Base-by-base conservation (phyloP, 2,888 invertebrate species). In the Julus scandinavius region DNA sequence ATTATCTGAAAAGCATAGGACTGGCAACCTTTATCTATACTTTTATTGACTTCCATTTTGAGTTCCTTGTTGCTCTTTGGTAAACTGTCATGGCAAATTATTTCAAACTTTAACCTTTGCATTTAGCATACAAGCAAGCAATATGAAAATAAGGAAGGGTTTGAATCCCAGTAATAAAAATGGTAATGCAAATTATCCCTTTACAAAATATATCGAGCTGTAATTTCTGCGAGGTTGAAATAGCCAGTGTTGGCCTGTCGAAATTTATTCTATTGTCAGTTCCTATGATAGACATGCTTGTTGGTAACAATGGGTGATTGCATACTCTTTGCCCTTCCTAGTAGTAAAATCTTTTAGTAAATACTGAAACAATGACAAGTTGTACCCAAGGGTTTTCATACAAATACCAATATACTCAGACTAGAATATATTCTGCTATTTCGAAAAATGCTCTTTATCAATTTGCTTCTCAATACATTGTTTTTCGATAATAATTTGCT, bases 401-500 rank as follows among this genome's bases (percentile, higher is more conserved):
- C 80, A 80, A 80, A 80, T 80, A 40, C 80, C 80, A 38, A 40
- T 54, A 50, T 72, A 29, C 72, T 72, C 6, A 29, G 29, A 5
- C 29, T 38, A 80, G 29, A 38, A 80, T 80, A 80, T 80, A 80
- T 80, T 29, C 29, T 80, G 38, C 38, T 38, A 38, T 80, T 80
- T 80, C 80, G 38, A 80, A 38, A 4, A 80, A 80, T 80, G 80
- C 38, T 80, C 38, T 11, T 80, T 80, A 80, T 80, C 80, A 80
- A 11, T 80, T 29, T 13, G n/a, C 63, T 20, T 40, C 15, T 13
- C 38, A 1, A 38, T 40, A 15, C 38, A 80, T 80, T 80, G 80
- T 80, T 80, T 80, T 80, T 80, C 72, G 80, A 80, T 80, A 80
- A 80, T 80, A 80, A 80, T 80, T 80, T 80, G 80, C 80, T 80